These are phyloP conservation scores for Drosophila infuscata DNA, from an alignment of 2,888 invertebrate species.

Conservation along the genomic window DNA sequence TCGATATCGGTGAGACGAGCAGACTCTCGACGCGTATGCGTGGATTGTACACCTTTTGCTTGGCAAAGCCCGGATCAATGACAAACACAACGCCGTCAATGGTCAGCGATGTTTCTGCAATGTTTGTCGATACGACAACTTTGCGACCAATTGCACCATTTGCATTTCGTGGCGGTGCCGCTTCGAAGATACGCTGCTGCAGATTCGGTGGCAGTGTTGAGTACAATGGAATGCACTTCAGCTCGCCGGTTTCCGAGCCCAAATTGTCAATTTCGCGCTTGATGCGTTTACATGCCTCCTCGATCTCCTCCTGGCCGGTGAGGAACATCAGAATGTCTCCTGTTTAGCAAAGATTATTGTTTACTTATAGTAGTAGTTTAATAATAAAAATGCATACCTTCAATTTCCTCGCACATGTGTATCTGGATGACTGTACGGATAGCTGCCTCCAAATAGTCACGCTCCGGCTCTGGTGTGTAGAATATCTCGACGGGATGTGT, in stretches of 20 bases:
- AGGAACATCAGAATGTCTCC: slow-evolving; percentile 97
- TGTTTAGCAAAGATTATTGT: slow-evolving; percentile 1
- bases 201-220: slow-evolving; percentile 98
- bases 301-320: slow-evolving; percentile 97
- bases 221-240: slow-evolving; percentile 99
- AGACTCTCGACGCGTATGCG: slow-evolving; percentile 96
- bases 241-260: slow-evolving; percentile 97
- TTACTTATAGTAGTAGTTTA: not conserved
- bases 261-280: slow-evolving; percentile 98
- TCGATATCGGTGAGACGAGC: slow-evolving; percentile 98
- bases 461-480: slow-evolving; percentile 99
- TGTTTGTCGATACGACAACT: slow-evolving; percentile 99
- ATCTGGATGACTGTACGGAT: slow-evolving; percentile 98
- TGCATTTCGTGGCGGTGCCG: slow-evolving; percentile 95
- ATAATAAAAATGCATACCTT: slow-evolving; percentile 74
- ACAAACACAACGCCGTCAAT: slow-evolving; percentile 99
- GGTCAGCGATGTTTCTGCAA: slow-evolving; percentile 99
- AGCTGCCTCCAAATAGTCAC: slow-evolving; percentile 99
- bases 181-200: slow-evolving; percentile 98
- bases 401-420: slow-evolving; percentile 97
- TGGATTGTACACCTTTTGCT: slow-evolving; percentile 94
- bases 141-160: slow-evolving; percentile 96
- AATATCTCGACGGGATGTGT: slow-evolving; percentile 99
- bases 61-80: slow-evolving; percentile 99
- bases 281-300: slow-evolving; percentile 99